phyloP scores from a whole-genome alignment of 2,797 vertebrate genomes.

The Spheniscus humboldti region DNA sequence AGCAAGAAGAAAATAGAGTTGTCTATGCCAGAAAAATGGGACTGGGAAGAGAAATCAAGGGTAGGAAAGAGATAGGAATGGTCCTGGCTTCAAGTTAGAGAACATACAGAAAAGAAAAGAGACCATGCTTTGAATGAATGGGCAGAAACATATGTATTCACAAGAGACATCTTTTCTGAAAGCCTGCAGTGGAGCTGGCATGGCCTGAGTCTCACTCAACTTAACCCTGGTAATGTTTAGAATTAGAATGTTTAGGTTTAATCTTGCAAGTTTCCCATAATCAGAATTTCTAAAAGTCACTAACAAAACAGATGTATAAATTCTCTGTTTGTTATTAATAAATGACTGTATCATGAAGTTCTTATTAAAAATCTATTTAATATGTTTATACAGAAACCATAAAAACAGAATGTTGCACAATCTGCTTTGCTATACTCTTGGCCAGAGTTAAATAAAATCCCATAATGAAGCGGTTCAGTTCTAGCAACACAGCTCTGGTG shows the following conservation, averaged over 20 bases:
- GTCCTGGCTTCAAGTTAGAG: background rate
- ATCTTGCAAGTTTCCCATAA: background rate
- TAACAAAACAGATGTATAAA: background rate
- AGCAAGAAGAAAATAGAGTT: background rate
- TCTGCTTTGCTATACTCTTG: constrained; percentile 3
- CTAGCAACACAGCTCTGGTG: background rate
- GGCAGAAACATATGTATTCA: background rate
- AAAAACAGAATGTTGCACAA: constrained; percentile 42
- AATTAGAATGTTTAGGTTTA: background rate
- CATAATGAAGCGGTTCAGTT: background rate
- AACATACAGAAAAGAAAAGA: background rate
- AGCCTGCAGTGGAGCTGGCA: background rate
- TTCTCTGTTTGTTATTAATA: constrained; percentile 38
- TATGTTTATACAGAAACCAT: background rate
- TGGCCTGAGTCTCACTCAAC: background rate
- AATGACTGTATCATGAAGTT: background rate
- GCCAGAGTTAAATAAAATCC: background rate
- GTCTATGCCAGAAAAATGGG: background rate
- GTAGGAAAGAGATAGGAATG: background rate
- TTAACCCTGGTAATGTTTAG: background rate
- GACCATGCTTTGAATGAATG: background rate
- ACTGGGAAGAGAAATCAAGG: background rate
- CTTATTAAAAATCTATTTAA: constrained; percentile 12
- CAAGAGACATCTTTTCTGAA: background rate
- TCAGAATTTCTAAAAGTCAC: background rate